Percentiles rank a stretch among this genome's conserved stretches.
These are phyloP conservation scores for Nannospalax galili DNA, from an alignment of 2,113 vertebrate genomes.

Conservation along the genomic window DNA sequence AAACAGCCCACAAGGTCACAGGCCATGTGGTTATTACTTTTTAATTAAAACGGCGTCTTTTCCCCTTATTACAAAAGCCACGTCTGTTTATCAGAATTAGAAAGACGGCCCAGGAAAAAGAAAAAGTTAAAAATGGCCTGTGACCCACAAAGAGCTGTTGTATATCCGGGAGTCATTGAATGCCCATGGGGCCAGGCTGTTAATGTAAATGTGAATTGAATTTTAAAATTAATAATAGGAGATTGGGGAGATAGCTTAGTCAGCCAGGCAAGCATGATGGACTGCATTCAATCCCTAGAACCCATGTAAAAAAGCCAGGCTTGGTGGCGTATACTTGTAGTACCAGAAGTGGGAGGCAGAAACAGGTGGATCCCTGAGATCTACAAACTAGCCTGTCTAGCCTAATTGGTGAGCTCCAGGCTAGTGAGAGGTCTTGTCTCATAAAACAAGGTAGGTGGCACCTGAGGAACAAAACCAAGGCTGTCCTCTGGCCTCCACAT, in stretches of 20 bases:
- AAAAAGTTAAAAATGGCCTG: constrained; percentile 59
- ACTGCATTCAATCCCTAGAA: neutral
- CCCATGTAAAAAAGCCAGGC: too few species aligned
- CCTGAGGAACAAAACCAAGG: neutral
- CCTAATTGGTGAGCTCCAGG: neutral
- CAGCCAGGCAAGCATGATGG: neutral
- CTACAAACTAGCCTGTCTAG: neutral
- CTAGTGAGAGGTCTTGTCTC: neutral
- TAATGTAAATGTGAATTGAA: neutral
- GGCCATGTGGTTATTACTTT: constrained; percentile 76
- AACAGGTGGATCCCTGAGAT: neutral
- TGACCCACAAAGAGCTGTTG: constrained; percentile 49
- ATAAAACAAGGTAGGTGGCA: neutral
- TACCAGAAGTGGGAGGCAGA: neutral
- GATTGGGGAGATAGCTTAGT: neutral
- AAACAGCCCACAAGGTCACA: constrained; percentile 62
- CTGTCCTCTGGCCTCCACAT: neutral
- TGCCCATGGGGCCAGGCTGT: neutral
- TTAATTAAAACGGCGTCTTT: constrained; percentile 82
- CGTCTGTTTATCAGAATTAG: constrained; percentile 76
- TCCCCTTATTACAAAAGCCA: constrained; percentile 76
- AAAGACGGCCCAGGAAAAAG: constrained; percentile 63
- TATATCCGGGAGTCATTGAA: neutral
- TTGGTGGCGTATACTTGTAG: too few species aligned
- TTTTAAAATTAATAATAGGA: neutral